A percentile compares a stretch with the other conserved stretches of the same genome.
Evolutionary conservation across 2,888 invertebrate species (phyloP).

Genomic region (Dromius quadrimaculatus): DNA sequence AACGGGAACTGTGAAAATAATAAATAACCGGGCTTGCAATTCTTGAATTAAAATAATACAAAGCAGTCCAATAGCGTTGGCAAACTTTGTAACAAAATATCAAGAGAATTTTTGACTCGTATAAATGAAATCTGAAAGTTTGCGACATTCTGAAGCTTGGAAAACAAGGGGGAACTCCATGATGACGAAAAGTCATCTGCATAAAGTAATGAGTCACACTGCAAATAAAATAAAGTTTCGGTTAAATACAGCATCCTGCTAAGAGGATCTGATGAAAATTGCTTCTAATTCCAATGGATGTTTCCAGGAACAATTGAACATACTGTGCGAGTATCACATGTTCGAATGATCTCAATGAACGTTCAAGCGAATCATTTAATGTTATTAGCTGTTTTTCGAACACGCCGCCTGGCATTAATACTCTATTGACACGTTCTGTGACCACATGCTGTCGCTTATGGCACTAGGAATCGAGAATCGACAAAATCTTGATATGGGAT

Average conservation of each 20-base stretch:
- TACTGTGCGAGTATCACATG: conserved; percentile 16
- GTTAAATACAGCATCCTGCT: too few relatives aligned
- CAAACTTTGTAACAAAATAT: conserved; percentile 30
- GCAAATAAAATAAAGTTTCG: too few relatives aligned
- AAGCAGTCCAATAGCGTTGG: conserved; percentile 5
- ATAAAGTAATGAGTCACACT: too few relatives aligned
- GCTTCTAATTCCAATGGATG: too few relatives aligned
- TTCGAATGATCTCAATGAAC: conserved; percentile 36
- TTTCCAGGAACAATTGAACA: conserved; percentile 31
- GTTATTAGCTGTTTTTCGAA: conserved; percentile 48
- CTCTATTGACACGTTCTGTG: conserved; percentile 33
- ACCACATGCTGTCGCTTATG: neutral
- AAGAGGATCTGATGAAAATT: too few relatives aligned
- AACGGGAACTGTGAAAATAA: conserved; percentile 27
- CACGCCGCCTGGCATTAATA: conserved; percentile 40
- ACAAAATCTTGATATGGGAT: too few relatives aligned
- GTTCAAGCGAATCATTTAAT: conserved; percentile 39
- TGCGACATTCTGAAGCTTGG: too few relatives aligned
- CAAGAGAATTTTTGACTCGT: conserved; percentile 4
- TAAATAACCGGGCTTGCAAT: conserved; percentile 13
- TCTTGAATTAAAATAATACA: conserved; percentile 40
- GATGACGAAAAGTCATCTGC: too few relatives aligned
- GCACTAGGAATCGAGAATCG: neutral
- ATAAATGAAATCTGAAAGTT: conserved; percentile 40
- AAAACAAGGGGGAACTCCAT: too few relatives aligned